Percentiles rank a stretch among this genome's conserved stretches.
These are phyloP conservation scores for Castor canadensis DNA, from an alignment of 2,113 vertebrate species.

Conservation along the genomic window DNA sequence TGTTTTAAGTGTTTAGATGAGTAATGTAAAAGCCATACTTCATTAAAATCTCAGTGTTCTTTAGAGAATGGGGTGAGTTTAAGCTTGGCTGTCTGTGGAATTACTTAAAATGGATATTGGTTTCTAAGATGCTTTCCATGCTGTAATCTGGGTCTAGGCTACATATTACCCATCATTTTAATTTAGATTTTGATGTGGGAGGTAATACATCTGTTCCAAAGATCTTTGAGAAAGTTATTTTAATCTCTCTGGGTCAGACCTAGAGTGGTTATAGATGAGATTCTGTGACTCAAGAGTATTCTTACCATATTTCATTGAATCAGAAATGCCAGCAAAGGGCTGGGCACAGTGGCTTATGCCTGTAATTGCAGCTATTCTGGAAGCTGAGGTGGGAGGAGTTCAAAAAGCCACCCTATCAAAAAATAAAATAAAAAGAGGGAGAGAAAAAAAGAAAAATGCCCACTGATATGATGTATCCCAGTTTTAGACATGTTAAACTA, in stretches of 20 bases:
- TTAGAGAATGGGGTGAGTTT: background rate
- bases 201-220: constrained; percentile 36
- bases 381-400: background rate
- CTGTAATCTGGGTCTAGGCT: background rate
- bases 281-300: constrained; percentile 19
- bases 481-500: constrained; percentile 3
- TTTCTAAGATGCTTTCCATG: constrained; percentile 20
- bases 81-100: background rate
- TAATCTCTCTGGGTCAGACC: background rate
- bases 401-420: background rate
- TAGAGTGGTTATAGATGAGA: background rate
- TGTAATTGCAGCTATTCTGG: background rate
- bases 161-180: constrained; percentile 40
- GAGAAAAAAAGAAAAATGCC: background rate
- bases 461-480: background rate
- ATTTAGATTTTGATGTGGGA: constrained; percentile 26
- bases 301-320: constrained; percentile 16
- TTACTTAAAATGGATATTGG: background rate
- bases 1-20: background rate
- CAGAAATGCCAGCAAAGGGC: background rate
- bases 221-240: constrained; percentile 44
- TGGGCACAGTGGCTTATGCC: background rate
- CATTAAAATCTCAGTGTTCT: constrained; percentile 1
- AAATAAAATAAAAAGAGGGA: background rate
- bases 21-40: background rate